Conservation (phyloP, 2,888 invertebrate genomes). For the Acronicta aceris region DNA sequence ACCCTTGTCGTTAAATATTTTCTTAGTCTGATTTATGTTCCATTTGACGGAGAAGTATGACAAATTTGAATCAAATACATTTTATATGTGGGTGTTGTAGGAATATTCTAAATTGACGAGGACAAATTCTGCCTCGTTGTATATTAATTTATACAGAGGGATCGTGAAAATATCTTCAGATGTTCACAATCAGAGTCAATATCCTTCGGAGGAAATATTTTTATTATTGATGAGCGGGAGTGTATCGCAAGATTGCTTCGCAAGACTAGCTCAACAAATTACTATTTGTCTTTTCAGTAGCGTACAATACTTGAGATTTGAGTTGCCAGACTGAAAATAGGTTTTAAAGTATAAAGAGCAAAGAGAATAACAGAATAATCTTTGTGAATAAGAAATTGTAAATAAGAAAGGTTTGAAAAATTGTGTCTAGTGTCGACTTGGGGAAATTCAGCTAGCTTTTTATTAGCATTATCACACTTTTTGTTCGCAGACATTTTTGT, state of each 20-base stretch:
- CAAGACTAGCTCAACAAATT: constrained; percentile 30
- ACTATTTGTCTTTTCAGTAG: constrained; percentile 36
- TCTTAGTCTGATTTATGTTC: constrained; percentile 54
- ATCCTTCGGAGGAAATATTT: constrained; percentile 51
- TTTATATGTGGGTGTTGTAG: constrained; percentile 45
- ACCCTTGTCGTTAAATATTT: constrained; percentile 53
- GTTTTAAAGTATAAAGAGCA: constrained; percentile 2
- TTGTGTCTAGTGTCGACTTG: constrained; percentile 2
- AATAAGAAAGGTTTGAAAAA: constrained; percentile 24
- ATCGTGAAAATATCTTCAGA: constrained; percentile 50
- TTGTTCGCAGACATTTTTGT: constrained; percentile 13
- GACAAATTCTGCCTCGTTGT: constrained; percentile 45
- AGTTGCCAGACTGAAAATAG: constrained; percentile 1
- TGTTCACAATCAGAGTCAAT: constrained; percentile 54
- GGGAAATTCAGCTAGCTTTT: constrained; percentile 12
- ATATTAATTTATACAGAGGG: constrained; percentile 41
- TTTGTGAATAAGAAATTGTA: constrained; percentile 9
- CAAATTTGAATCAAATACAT: constrained; percentile 46
- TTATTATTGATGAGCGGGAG: constrained; percentile 53
- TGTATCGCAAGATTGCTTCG: constrained; percentile 47
- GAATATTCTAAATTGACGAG: constrained; percentile 53
- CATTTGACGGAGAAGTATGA: constrained; percentile 44
- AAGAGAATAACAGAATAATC: constrained; percentile 10
- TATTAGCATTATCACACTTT: constrained; percentile 1
- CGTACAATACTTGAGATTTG: constrained; percentile 13